Evolutionary conservation across 2,113 vertebrate species (phyloP).

Genomic region (Neolamprologus longior): DNA sequence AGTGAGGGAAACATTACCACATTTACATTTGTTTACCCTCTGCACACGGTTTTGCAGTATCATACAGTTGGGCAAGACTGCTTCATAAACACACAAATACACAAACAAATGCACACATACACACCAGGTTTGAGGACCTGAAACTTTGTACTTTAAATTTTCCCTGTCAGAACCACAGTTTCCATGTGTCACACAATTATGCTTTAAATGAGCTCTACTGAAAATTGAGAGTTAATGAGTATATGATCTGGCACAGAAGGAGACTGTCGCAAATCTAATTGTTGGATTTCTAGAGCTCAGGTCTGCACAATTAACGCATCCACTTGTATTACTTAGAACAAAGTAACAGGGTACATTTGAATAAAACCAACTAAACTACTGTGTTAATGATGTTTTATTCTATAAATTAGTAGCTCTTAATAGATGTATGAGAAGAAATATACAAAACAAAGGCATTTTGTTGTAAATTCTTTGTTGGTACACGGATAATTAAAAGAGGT

Average conservation of each 20-base stretch:
- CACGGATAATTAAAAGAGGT: background rate
- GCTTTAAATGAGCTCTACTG: constrained; percentile 13
- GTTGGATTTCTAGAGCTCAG: constrained; percentile 12
- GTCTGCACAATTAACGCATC: constrained; percentile 29
- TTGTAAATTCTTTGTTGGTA: background rate
- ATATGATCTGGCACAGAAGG: constrained; percentile 7
- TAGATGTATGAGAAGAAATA: background rate
- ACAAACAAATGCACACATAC: background rate
- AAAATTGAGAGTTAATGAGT: constrained; percentile 56
- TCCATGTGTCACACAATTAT: constrained; percentile 9
- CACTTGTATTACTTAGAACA: background rate
- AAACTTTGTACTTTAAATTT: background rate
- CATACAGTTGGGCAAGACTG: background rate
- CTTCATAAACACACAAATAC: background rate
- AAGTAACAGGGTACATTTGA: background rate
- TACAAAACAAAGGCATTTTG: background rate
- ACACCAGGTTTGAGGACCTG: background rate
- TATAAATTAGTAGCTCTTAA: background rate
- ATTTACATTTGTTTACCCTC: background rate
- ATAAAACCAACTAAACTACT: background rate
- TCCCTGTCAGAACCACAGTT: background rate
- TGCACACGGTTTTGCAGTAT: background rate
- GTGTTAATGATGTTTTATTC: background rate
- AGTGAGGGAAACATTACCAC: background rate
- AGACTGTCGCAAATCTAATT: constrained; percentile 1